Percentiles rank a stretch among this genome's conserved stretches.
phyloP scores from a whole-genome alignment of 2,888 invertebrate genomes.

The Xanthorhoe designata region DNA sequence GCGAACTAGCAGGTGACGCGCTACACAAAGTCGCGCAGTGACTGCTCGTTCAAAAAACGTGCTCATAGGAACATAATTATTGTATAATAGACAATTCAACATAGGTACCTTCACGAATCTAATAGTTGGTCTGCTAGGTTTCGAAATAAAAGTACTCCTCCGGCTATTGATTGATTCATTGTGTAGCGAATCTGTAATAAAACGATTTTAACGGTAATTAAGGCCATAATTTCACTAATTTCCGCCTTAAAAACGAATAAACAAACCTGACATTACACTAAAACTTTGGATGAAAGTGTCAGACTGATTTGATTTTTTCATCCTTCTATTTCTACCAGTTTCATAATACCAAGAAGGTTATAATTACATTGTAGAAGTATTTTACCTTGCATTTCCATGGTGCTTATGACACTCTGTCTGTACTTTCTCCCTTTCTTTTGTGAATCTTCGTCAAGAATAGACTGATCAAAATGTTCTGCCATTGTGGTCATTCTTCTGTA shows the following conservation, averaged over 20 bases:
- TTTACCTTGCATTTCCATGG: constrained; percentile 81
- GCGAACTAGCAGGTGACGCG: background rate
- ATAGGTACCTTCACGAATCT: constrained; percentile 76
- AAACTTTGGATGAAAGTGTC: constrained; percentile 80
- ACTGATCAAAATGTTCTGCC: constrained; percentile 67
- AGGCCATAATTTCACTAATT: background rate
- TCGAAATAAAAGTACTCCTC: constrained; percentile 76
- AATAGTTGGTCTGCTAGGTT: constrained; percentile 74
- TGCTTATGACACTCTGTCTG: constrained; percentile 80
- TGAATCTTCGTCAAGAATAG: constrained; percentile 72
- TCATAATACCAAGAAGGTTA: constrained; percentile 16
- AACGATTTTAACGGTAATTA: constrained; percentile 13
- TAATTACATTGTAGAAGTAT: constrained; percentile 19
- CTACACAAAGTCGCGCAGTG: too few species aligned
- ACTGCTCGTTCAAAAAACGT: too few species aligned
- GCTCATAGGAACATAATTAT: background rate
- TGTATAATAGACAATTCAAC: constrained; percentile 38
- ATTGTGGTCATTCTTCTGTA: constrained; percentile 81
- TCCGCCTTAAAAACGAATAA: constrained; percentile 37
- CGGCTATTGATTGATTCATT: constrained; percentile 80
- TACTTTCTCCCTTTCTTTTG: constrained; percentile 83
- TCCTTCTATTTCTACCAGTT: constrained; percentile 42
- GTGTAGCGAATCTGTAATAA: constrained; percentile 73
- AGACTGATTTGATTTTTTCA: constrained; percentile 52
- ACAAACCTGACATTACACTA: constrained; percentile 84